These are phyloP conservation scores for Phylloscopus collybita DNA, from an alignment of 2,797 vertebrate species.

Conservation along the genomic window DNA sequence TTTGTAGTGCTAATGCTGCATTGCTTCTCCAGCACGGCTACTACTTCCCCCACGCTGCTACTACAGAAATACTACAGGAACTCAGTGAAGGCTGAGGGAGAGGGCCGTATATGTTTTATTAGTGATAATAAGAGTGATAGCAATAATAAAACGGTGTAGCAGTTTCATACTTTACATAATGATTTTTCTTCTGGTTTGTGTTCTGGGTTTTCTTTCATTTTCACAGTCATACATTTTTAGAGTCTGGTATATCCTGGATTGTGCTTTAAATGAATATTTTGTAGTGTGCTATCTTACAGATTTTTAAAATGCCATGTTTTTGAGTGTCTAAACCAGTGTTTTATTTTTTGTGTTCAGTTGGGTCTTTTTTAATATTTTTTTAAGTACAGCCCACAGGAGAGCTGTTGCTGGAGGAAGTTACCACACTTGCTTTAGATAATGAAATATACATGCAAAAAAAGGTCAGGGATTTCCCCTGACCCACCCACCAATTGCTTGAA, in stretches of 20 bases:
- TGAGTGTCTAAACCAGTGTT: neutral
- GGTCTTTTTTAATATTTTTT: neutral
- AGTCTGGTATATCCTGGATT: neutral
- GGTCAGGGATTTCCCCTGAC: conserved; percentile 78
- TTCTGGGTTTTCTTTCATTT: neutral
- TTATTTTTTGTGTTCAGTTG: too few species aligned
- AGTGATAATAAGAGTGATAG: neutral
- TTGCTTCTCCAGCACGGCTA: neutral
- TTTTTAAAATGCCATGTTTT: neutral
- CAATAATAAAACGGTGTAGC: neutral
- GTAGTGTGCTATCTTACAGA: neutral
- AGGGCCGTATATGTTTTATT: neutral
- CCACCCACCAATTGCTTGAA: conserved; percentile 65
- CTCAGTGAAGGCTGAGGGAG: neutral
- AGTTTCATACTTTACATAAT: neutral
- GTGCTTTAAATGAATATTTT: neutral
- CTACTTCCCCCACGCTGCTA: neutral
- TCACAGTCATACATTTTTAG: neutral
- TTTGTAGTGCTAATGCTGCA: neutral
- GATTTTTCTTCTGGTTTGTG: neutral
- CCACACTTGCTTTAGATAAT: conserved; percentile 67
- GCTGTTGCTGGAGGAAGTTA: conserved; percentile 45
- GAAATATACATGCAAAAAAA: conserved; percentile 64
- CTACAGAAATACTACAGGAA: conserved; percentile 34
- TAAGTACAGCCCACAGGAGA: conserved; percentile 13